phyloP scores from a whole-genome alignment of 2,113 vertebrate species.

The Eptesicus fuscus region DNA sequence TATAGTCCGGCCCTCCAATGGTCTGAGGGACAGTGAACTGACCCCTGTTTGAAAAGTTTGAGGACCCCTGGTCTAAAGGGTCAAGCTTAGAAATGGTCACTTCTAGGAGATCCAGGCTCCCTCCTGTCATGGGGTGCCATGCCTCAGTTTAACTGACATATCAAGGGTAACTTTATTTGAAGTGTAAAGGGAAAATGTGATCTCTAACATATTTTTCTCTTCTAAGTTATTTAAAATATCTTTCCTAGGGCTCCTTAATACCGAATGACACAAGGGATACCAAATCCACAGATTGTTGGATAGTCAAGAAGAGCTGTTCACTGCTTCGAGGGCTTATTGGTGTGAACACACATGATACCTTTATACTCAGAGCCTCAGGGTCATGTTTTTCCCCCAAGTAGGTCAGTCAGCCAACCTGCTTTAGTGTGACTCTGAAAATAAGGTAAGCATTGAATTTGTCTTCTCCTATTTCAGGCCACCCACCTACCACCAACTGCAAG shows the following conservation, averaged over 20 bases:
- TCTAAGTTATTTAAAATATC: not conserved
- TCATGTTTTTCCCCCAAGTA: not conserved
- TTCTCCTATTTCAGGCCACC: not conserved
- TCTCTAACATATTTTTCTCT: not conserved
- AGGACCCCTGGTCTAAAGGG: too few species aligned
- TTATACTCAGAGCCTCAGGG: not conserved
- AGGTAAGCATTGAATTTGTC: not conserved
- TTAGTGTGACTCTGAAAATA: not conserved
- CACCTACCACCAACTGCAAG: not conserved
- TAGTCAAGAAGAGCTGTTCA: not conserved
- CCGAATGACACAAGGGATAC: not conserved
- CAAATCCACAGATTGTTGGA: not conserved
- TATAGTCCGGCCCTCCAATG: too few species aligned
- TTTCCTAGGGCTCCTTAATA: not conserved
- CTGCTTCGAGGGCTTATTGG: not conserved
- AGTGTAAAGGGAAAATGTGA: not conserved
- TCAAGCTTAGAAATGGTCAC: not conserved
- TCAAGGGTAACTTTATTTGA: not conserved
- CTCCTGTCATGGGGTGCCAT: not conserved
- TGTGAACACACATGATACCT: not conserved
- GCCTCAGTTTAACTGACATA: not conserved
- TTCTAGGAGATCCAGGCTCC: not conserved
- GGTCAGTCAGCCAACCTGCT: not conserved
- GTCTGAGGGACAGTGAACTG: too few species aligned
- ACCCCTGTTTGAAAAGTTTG: too few species aligned